These are phyloP conservation scores for Melanocharis versteri DNA, from an alignment of 2,113 vertebrate genomes.

Conservation along the genomic window DNA sequence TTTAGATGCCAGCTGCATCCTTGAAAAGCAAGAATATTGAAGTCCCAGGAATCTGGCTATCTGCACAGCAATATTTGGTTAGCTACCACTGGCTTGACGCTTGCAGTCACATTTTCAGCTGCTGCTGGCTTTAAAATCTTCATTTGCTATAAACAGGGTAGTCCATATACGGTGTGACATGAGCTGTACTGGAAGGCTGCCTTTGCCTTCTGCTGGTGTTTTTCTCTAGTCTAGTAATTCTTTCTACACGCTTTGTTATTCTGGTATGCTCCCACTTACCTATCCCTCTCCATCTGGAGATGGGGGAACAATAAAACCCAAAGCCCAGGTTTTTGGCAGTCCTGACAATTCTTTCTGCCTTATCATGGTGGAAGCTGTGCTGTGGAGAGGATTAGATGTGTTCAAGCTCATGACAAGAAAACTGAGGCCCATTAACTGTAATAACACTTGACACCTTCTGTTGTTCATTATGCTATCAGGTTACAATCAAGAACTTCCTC, in stretches of 20 bases:
- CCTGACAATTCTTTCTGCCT: background rate
- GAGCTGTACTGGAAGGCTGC: conserved; percentile 50
- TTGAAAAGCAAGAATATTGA: background rate
- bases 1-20: background rate
- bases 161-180: background rate
- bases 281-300: conserved; percentile 11
- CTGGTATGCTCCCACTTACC: background rate
- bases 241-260: conserved; percentile 26
- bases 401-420: conserved; percentile 46
- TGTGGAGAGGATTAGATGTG: background rate
- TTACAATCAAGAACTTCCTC: conserved; percentile 16
- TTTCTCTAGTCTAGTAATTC: conserved; percentile 41
- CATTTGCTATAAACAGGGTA: conserved; percentile 13
- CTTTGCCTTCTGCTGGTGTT: conserved; percentile 54
- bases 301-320: background rate
- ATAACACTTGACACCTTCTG: conserved; percentile 37
- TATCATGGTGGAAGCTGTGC: background rate
- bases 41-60: background rate
- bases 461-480: background rate
- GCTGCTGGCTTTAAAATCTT: background rate
- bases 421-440: conserved; percentile 38
- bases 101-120: background rate
- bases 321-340: background rate
- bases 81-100: background rate
- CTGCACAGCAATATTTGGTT: background rate